phyloP scores from a whole-genome alignment of 2,797 vertebrate genomes.

The Pipistrellus nathusii region DNA sequence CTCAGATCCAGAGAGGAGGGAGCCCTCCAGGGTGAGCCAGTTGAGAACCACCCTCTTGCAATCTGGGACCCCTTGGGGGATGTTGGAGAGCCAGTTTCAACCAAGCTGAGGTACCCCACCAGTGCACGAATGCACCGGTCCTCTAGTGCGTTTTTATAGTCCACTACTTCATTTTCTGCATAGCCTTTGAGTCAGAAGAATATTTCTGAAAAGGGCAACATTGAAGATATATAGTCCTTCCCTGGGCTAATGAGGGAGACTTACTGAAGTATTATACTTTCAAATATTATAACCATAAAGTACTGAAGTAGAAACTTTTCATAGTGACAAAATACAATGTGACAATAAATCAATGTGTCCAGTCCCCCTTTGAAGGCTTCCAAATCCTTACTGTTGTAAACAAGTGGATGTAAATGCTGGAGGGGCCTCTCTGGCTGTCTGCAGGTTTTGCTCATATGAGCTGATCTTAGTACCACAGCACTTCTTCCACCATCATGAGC shows the following conservation, averaged over 20 bases:
- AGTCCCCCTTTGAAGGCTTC: not conserved
- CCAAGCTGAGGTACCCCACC: no score
- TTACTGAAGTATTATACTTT: not conserved
- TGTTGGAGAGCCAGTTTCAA: no score
- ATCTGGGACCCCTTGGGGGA: no score
- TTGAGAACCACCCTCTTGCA: no score
- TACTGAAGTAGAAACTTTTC: not conserved
- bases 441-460: not conserved
- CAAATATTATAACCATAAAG: not conserved
- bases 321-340: slow-evolving; percentile 14
- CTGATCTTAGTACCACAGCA: not conserved
- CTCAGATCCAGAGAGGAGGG: no score
- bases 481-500: not conserved
- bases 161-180: not conserved
- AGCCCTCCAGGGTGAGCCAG: no score
- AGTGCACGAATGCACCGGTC: no score
- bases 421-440: not conserved
- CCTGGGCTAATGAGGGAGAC: not conserved
- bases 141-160: not conserved
- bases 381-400: not conserved
- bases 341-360: not conserved
- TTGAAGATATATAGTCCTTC: not conserved
- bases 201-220: not conserved
- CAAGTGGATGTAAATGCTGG: not conserved
- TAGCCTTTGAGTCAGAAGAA: slow-evolving; percentile 3